Conservation (phyloP, 1,140 invertebrate genomes). For the Hesperophylax magnus region DNA sequence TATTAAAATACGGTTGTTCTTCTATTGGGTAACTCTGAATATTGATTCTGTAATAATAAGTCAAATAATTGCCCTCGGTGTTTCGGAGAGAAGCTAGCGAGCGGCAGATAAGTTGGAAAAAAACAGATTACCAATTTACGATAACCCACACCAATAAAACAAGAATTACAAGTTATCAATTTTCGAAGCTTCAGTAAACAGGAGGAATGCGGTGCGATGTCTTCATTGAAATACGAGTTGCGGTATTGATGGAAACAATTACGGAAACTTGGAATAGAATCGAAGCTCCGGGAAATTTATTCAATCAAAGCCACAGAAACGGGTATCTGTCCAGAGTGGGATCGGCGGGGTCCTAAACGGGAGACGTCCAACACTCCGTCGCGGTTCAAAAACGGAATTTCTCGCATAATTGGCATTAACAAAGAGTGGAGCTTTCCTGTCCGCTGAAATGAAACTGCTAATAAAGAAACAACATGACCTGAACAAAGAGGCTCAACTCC, state of each 20-base stretch:
- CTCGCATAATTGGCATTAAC: conserved; percentile 55
- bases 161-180: conserved; percentile 32
- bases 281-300: conserved; percentile 2
- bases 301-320: conserved; percentile 9
- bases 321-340: neutral
- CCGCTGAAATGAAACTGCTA: conserved; percentile 34
- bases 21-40: neutral
- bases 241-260: conserved; percentile 10
- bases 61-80: neutral
- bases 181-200: conserved; percentile 17
- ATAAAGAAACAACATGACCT: neutral
- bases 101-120: conserved; percentile 23
- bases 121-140: neutral
- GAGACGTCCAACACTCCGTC: conserved; percentile 10
- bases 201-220: conserved; percentile 1
- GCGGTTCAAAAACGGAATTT: conserved; percentile 52
- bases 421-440: conserved; percentile 41
- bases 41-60: conserved; percentile 23
- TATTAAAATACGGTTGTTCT: neutral
- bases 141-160: conserved; percentile 31
- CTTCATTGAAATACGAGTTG: conserved; percentile 3
- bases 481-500: neutral
- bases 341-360: conserved; percentile 37
- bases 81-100: conserved; percentile 26
- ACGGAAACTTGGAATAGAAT: neutral